phyloP scores from a whole-genome alignment of 2,888 invertebrate genomes.

The Linyphia triangularis region DNA sequence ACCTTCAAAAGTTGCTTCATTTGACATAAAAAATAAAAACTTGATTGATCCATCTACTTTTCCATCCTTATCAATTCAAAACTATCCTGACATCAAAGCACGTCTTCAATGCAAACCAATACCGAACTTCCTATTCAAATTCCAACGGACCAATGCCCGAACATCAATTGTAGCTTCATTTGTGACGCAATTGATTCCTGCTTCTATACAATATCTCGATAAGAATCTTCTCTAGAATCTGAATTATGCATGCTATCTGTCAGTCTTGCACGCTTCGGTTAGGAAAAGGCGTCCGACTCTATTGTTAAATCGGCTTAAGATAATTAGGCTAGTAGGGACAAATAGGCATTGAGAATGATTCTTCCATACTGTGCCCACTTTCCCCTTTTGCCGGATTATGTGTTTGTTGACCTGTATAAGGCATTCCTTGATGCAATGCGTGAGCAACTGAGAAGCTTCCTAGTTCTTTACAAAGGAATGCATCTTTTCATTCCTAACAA shows the following conservation, averaged over 20 bases:
- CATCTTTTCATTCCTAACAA: not conserved
- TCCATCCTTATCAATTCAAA: too few relatives aligned
- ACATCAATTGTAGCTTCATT: too few relatives aligned
- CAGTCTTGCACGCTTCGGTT: conserved; percentile 5
- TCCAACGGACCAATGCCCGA: too few relatives aligned
- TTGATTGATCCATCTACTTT: too few relatives aligned
- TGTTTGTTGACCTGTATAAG: conserved; percentile 36
- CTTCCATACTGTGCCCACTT: conserved; percentile 18
- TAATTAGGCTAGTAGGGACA: conserved; percentile 14
- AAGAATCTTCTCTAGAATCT: conserved; percentile 2
- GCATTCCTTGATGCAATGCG: conserved; percentile 10
- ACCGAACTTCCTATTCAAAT: too few relatives aligned
- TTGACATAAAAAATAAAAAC: too few relatives aligned
- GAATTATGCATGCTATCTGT: not conserved
- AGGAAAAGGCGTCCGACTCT: not conserved
- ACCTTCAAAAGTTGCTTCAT: too few relatives aligned
- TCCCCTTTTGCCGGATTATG: conserved; percentile 27
- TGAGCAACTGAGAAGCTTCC: conserved; percentile 5
- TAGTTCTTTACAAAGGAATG: not conserved
- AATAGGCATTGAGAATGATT: not conserved
- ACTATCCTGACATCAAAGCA: too few relatives aligned
- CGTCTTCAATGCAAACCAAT: too few relatives aligned
- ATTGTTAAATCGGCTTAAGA: conserved; percentile 24
- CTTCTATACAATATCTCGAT: not conserved
- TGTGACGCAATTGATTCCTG: too few relatives aligned